Evolutionary conservation across 2,113 vertebrate species (phyloP), one percentile per base, ranked within the genome.

Genomic region (Otis tarda): DNA sequence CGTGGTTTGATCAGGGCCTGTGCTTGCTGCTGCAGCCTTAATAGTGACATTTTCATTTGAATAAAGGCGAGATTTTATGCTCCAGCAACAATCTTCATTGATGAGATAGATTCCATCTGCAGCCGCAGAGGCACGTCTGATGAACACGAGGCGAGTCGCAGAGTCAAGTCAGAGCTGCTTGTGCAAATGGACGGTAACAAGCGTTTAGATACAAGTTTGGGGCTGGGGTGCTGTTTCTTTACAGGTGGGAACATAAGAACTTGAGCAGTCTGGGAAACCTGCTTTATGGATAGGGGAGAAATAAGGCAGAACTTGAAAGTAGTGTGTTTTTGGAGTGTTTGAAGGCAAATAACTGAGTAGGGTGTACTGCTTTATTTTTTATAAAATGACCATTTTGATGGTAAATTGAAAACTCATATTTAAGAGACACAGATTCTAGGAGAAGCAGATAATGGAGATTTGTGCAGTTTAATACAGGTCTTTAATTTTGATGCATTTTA

Each of bases 101-200:
- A 98, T 45, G 98, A 98, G 97, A 98, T 98, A 35, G 98, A 98
- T 89, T 98, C 98, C 41, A 98, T 98, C 93, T 98, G 98, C 95
- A 98, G 98, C 86, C 98, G 98, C 68, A 97, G 98, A 88, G 98
- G 98, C 85, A 98, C 98, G 0, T 98, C 98, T 1, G 98, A 98
- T 1, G 98, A 98, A 22, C 98, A 98, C 1, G 98, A 98, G 90
- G 98, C 98, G 59, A 98, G 98, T 83, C 98, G 98, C 85, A 97
- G 98, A 95, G 98, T 98, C 93, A 98, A 98, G 96, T 98, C 98
- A 20, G 98, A 98, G 83, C 97, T 98, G 35, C 98, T 98, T 56
- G 96, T 98, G 93, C 98, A 98, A 89, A 98, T 98, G 98, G 98
- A 98, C 17, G 98, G 98, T 98, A 98, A 98, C 41, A 41, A 68